Evolutionary conservation across 2,113 vertebrate species (phyloP), one percentile per base, ranked within the genome.

Genomic region (Erinaceus europaeus): DNA sequence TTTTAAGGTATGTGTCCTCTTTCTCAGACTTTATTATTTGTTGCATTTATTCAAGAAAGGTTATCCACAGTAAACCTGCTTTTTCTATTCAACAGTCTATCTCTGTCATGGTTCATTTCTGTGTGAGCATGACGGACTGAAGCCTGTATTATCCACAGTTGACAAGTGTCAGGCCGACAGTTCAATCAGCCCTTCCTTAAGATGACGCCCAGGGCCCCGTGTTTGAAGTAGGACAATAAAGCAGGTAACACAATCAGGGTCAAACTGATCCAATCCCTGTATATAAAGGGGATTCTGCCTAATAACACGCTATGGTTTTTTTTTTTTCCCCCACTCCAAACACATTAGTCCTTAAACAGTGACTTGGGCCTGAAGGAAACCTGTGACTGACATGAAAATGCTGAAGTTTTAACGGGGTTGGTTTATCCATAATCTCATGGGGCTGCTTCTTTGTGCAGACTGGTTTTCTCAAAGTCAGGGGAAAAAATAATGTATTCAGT

Each of bases 161-260:
- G 95, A 96, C 95, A 97, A 97, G 95, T 97, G 95, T 90, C 96
- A 97, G 95, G 93, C 91, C 91, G 95, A 73, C 72, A 94, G 96
- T 96, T 97, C 96, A 96, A 94, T 95, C 96, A 96, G 46, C 84
- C 69, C 86, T 97, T 96, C 91, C 94, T 95, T 94, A 94, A 95
- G 94, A 96, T 92, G 96, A 96, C 89, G 95, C 95, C 94, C 91
- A 95, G 65, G 94, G 94, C 95, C 82, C 84, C 32, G 76, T 94
- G 90, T 97, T 96, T 96, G 94, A 97, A 96, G 94, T 93, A 92
- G 93, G 94, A 97, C 94, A 95, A 97, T 96, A 89, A 95, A 96
- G 88, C 85, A 76, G 94, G 92, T 90, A 68, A 95, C 81, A 96
- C 92, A 97, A 96, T 96, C 93, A 94, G 91, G 91, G 89, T 96